A percentile compares a stretch with the other conserved stretches of the same genome.
Conservation (phyloP, 2,113 vertebrate species). For the Caranx melampygus region DNA sequence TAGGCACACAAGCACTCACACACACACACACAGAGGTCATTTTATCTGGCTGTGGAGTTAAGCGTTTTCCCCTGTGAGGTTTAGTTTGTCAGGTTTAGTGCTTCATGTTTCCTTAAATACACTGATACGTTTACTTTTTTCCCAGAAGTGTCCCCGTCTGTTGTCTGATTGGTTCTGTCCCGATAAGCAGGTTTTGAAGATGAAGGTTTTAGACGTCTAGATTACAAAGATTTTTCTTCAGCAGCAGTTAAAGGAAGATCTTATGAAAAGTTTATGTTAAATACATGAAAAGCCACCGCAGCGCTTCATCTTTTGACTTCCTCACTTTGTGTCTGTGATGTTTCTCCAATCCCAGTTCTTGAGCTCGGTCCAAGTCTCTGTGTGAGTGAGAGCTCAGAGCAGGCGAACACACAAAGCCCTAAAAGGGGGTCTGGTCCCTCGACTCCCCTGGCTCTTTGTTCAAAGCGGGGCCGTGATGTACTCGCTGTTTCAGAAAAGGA, state of each 20-base stretch:
- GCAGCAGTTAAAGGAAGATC: not conserved
- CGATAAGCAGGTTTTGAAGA: not conserved
- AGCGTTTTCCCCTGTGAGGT: constrained; percentile 37
- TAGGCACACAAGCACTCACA: constrained; percentile 23
- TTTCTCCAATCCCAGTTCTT: constrained; percentile 49
- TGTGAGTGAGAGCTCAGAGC: constrained; percentile 38
- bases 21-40: constrained; percentile 28
- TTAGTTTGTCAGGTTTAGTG: constrained; percentile 32
- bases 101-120: not conserved
- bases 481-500: constrained; percentile 73
- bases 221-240: too few relatives aligned
- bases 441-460: constrained; percentile 72
- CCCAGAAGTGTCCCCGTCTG: too few relatives aligned
- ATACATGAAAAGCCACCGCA: not conserved
- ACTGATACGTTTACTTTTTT: not conserved
- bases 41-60: constrained; percentile 44
- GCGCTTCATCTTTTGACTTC: constrained; percentile 21
- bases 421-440: constrained; percentile 73
- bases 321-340: not conserved
- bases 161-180: not conserved
- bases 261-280: too few relatives aligned
- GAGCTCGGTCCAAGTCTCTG: constrained; percentile 50
- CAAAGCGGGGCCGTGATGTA: constrained; percentile 59
- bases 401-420: constrained; percentile 64
- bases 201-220: not conserved